These are phyloP conservation scores for Carassius auratus DNA, from an alignment of 2,113 vertebrate genomes.

Conservation along the genomic window DNA sequence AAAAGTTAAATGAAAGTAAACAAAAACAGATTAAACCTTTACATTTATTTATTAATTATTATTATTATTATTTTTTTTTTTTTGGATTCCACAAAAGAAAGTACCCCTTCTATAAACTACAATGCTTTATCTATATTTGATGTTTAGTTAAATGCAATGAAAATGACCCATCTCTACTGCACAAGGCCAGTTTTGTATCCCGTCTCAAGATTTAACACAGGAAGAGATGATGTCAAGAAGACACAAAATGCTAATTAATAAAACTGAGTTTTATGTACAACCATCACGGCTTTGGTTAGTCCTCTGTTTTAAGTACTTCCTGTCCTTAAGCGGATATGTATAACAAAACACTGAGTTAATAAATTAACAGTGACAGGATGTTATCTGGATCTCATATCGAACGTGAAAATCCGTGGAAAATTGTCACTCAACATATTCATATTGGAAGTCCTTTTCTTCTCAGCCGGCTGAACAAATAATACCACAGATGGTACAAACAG, in stretches of 20 bases:
- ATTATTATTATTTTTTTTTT: background rate
- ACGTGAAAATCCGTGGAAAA: slow-evolving; percentile 31
- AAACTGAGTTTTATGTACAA: slow-evolving; percentile 39
- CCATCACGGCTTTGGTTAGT: background rate
- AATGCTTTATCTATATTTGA: slow-evolving; percentile 51
- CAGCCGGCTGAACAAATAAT: slow-evolving; percentile 53
- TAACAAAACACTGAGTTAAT: slow-evolving; percentile 35
- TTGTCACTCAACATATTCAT: slow-evolving; percentile 52
- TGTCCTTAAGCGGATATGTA: slow-evolving; percentile 39
- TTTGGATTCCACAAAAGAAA: background rate
- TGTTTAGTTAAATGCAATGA: background rate
- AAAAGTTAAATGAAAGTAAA: no score
- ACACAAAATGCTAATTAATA: slow-evolving; percentile 37
- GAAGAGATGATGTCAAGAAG: slow-evolving; percentile 19
- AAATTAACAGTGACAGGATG: slow-evolving; percentile 29
- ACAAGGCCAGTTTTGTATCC: slow-evolving; percentile 13
- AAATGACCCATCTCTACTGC: background rate
- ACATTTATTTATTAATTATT: no score
- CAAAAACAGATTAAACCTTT: background rate
- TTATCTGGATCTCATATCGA: slow-evolving; percentile 43
- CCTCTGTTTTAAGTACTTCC: background rate
- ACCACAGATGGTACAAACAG: slow-evolving; percentile 62
- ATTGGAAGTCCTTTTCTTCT: slow-evolving; percentile 52
- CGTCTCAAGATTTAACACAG: slow-evolving; percentile 9
- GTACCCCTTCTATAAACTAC: background rate